Conservation (phyloP, 1,140 invertebrate genomes). For the Halesus radiatus region DNA sequence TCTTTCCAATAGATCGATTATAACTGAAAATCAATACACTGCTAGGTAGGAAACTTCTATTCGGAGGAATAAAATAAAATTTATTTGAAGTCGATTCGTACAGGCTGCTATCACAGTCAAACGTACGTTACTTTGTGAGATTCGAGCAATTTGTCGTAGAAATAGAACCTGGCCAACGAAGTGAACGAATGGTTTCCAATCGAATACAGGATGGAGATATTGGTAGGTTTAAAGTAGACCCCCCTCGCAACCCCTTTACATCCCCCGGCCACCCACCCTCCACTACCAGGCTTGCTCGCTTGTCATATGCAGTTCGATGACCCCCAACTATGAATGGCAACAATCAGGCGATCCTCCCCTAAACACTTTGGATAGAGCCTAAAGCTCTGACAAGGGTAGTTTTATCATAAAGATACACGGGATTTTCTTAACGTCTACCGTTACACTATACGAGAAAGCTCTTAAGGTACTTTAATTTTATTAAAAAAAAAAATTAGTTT, state of each 20-base stretch:
- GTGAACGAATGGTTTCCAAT: constrained; percentile 43
- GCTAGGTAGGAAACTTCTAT: no score
- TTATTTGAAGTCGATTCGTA: no score
- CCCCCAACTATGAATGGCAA: constrained; percentile 53
- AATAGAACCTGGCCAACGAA: constrained; percentile 36
- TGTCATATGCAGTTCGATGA: constrained; percentile 48
- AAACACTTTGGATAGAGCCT: not conserved
- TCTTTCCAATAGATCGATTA: no score
- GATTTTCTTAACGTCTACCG: not conserved
- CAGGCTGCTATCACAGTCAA: not conserved
- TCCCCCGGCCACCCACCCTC: not conserved
- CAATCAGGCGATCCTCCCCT: constrained; percentile 45
- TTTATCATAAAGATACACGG: no score
- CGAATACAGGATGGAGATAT: not conserved
- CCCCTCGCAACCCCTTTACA: not conserved
- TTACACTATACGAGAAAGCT: not conserved
- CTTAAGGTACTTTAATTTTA: no score
- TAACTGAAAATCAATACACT: no score
- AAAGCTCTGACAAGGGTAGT: no score
- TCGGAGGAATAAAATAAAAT: no score
- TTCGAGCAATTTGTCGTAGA: constrained; percentile 33
- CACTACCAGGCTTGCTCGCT: not conserved
- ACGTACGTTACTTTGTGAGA: not conserved
- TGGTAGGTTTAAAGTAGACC: not conserved
- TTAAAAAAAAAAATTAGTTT: no score